Percentiles rank a stretch among this genome's conserved stretches.
Conservation (phyloP, 2,888 invertebrate species). For the Mechanitis mazaeus region DNA sequence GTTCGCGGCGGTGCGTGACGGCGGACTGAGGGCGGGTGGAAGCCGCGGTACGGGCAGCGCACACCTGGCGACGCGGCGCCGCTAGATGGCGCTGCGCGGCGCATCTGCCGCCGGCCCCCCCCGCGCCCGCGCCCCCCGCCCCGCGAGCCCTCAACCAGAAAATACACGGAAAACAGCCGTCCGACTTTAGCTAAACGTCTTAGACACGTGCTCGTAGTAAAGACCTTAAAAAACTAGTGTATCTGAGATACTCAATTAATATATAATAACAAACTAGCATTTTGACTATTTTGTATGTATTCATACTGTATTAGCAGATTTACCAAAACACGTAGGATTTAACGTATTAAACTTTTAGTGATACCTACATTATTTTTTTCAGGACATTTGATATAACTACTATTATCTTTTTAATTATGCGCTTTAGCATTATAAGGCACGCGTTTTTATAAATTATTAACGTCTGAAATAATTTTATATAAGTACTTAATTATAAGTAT, state of each 20-base stretch:
- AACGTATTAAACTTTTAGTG: no score
- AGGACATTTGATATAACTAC: no score
- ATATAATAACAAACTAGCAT: not conserved
- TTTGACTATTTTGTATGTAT: no score
- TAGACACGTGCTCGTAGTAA: slow-evolving; percentile 66
- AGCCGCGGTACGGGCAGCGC: slow-evolving; percentile 64
- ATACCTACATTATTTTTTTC: no score
- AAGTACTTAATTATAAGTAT: not conserved
- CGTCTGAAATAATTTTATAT: no score
- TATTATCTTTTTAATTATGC: no score
- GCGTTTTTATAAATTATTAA: no score
- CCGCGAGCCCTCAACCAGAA: slow-evolving; percentile 55
- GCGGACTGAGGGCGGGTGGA: slow-evolving; percentile 73
- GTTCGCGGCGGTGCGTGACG: slow-evolving; percentile 67
- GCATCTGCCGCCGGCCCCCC: slow-evolving; percentile 62
- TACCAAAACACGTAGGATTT: no score
- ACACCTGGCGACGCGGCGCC: slow-evolving; percentile 61
- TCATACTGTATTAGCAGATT: no score
- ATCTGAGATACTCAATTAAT: no score
- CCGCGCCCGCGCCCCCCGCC: slow-evolving; percentile 41
- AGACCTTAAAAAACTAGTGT: slow-evolving; percentile 13
- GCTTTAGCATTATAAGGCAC: no score
- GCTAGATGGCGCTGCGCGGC: slow-evolving; percentile 74
- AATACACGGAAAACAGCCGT: slow-evolving; percentile 71
- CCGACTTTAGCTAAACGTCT: slow-evolving; percentile 48